phyloP scores from a whole-genome alignment of 1,140 invertebrate genomes.

The Diabrotica virgifera region DNA sequence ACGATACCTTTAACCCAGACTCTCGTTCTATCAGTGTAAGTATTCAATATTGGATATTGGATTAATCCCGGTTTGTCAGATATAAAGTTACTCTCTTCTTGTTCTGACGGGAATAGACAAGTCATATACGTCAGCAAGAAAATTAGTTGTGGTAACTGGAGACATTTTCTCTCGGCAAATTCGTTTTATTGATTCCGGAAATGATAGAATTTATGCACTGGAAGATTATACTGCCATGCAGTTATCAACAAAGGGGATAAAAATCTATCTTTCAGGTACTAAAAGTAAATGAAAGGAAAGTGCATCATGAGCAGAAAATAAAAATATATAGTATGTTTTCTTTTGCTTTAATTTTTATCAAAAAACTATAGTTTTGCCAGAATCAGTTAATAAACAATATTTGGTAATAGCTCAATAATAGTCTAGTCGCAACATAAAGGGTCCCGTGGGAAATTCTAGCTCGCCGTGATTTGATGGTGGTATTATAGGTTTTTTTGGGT shows the following conservation, averaged over 20 bases:
- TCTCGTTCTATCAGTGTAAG: not conserved
- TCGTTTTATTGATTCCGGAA: slow-evolving; percentile 2
- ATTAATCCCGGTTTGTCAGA: not conserved
- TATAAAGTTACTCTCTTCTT: not conserved
- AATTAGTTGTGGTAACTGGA: not conserved
- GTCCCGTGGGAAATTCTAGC: too few species aligned
- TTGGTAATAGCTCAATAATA: too few species aligned
- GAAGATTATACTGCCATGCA: not conserved
- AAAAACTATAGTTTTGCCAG: too few species aligned
- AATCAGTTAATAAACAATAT: too few species aligned
- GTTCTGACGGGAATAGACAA: not conserved
- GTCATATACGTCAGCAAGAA: not conserved
- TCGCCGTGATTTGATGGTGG: too few species aligned
- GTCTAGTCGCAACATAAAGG: too few species aligned
- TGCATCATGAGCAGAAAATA: too few species aligned
- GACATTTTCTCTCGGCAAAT: not conserved
- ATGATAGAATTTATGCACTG: slow-evolving; percentile 2
- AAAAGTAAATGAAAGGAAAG: too few species aligned
- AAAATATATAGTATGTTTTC: too few species aligned
- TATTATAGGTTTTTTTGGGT: too few species aligned
- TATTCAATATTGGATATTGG: slow-evolving; percentile 3
- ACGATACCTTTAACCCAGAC: not conserved
- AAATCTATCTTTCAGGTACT: too few species aligned
- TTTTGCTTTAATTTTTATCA: too few species aligned
- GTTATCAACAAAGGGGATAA: not conserved